Evolutionary conservation across 2,113 vertebrate genomes (phyloP).

Genomic region (Paradisaea rubra): DNA sequence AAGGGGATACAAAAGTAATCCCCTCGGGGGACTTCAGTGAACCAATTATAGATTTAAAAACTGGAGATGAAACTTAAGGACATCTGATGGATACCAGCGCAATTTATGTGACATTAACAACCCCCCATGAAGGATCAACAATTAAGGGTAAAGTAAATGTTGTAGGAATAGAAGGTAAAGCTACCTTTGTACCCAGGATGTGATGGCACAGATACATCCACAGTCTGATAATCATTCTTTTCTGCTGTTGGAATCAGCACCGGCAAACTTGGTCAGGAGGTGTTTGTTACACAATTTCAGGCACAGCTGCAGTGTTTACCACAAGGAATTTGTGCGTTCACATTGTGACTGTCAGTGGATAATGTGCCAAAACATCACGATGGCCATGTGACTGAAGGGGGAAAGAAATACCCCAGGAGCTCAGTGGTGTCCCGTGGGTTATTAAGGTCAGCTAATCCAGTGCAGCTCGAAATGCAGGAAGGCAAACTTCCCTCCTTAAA

Average conservation of each 20-base stretch:
- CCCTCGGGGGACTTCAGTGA: background rate
- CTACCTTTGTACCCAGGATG: background rate
- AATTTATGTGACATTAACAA: background rate
- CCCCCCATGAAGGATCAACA: background rate
- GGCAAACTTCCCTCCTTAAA: background rate
- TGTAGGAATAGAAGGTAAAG: background rate
- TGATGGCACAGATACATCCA: background rate
- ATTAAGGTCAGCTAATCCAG: background rate
- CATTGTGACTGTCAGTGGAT: background rate
- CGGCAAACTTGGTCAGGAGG: background rate
- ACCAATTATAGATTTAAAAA: background rate
- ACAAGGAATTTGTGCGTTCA: background rate
- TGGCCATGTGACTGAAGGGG: background rate
- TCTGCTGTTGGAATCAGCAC: background rate
- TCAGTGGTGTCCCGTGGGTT: background rate
- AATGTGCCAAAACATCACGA: background rate
- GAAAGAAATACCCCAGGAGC: background rate
- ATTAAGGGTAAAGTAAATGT: background rate
- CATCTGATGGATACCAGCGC: background rate
- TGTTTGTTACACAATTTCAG: fast-evolving
- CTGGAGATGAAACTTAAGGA: background rate
- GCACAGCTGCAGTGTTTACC: background rate
- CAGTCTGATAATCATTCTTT: background rate
- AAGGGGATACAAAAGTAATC: background rate
- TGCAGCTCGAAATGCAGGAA: background rate